A percentile compares a stretch with the other conserved stretches of the same genome.
These are phyloP conservation scores for Stenodema calcarata DNA, from an alignment of 2,888 invertebrate species.

Conservation along the genomic window DNA sequence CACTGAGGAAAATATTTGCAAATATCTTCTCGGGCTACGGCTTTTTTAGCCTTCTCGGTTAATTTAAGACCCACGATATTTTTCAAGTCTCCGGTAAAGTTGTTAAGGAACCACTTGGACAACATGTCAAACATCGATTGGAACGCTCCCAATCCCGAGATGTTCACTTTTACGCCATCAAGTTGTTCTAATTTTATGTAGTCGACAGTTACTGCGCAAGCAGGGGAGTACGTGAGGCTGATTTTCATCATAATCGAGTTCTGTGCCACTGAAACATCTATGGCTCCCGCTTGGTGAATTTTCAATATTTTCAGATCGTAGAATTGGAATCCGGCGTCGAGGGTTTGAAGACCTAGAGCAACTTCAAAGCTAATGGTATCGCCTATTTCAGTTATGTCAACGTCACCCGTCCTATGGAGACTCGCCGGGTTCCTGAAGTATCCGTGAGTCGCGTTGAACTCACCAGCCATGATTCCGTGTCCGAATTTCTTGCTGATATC, in stretches of 20 bases:
- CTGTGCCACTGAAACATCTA: conserved; percentile 25
- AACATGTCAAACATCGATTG: conserved; percentile 50
- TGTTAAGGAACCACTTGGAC: conserved; percentile 50
- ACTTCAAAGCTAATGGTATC: conserved; percentile 38
- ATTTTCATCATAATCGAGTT: conserved; percentile 51
- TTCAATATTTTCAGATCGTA: conserved; percentile 48
- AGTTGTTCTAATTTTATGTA: conserved; percentile 48
- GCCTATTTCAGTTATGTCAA: conserved; percentile 34
- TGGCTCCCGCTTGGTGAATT: conserved; percentile 49
- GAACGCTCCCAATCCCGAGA: conserved; percentile 50
- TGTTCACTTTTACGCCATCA: conserved; percentile 36
- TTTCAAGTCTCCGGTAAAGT: conserved; percentile 45
- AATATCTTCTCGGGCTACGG: conserved; percentile 41
- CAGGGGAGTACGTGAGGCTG: conserved; percentile 48
- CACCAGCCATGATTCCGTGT: conserved; percentile 34
- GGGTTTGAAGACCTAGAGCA: conserved; percentile 47
- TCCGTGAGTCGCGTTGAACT: conserved; percentile 37
- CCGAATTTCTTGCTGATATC: conserved; percentile 43
- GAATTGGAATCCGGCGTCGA: conserved; percentile 37
- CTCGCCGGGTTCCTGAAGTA: conserved; percentile 47
- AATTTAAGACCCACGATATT: conserved; percentile 49
- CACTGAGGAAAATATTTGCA: conserved; percentile 49
- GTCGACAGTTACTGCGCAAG: conserved; percentile 45
- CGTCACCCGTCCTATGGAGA: conserved; percentile 50
- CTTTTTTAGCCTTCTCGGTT: conserved; percentile 43